Evolutionary conservation across 2,113 vertebrate genomes (phyloP).

Genomic region (Silurus meridionalis): DNA sequence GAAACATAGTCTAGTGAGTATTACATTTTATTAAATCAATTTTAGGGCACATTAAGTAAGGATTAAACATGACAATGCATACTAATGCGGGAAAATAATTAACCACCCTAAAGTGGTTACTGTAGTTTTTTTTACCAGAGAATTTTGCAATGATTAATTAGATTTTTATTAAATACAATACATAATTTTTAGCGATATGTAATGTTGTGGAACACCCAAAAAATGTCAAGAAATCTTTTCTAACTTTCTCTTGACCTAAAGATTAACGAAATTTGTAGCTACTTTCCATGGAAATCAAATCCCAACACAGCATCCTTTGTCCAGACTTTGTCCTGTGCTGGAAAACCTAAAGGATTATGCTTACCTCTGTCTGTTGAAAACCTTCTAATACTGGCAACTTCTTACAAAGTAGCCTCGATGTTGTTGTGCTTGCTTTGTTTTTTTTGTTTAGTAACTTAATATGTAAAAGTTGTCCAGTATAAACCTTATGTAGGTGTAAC

Average conservation of each 20-base stretch:
- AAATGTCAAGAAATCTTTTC: neutral
- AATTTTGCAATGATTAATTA: neutral
- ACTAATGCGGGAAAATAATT: neutral
- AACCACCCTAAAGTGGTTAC: neutral
- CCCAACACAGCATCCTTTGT: neutral
- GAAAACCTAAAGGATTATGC: neutral
- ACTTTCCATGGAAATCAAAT: neutral
- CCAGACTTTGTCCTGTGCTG: neutral
- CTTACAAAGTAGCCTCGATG: neutral
- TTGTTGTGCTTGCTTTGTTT: neutral
- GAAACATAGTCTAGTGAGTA: too few species aligned
- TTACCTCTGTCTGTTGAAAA: neutral
- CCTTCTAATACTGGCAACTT: neutral
- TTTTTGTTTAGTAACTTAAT: neutral
- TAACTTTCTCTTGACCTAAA: neutral
- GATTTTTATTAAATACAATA: neutral
- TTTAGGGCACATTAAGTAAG: neutral
- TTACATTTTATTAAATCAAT: too few species aligned
- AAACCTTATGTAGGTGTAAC: neutral
- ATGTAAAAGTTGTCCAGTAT: neutral
- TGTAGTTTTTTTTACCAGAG: neutral
- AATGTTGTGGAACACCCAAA: neutral
- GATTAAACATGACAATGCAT: neutral
- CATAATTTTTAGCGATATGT: neutral
- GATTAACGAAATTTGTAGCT: neutral